Evolutionary conservation across 92 coral and sea anemone genomes (phyloP), one percentile per base, ranked within the genome.

Genomic region (Epizoanthus stellaris): DNA sequence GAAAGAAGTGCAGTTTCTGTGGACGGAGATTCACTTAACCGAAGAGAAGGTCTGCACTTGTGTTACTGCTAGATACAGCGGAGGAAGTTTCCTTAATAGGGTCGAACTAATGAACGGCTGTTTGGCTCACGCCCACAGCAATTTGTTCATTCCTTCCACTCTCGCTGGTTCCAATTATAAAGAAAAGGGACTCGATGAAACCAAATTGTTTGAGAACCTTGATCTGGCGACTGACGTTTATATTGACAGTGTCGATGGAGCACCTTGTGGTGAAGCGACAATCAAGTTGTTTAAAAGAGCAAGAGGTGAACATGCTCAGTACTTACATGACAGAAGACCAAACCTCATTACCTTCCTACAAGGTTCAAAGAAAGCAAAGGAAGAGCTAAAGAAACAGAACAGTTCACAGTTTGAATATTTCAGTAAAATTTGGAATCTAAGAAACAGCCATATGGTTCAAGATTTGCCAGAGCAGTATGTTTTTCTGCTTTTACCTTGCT

Each of bases 31-130:
- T 59, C 88, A 85, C 80, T 65, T 85, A 53, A 77, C 85, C n/a
- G 70, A 77, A 66, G 89, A 58, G 60, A 85, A 75, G 42, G 75
- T 85, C 5, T 49, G 63, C 38, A 85, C 84, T 62, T 52, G 52
- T 76, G 76, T 85, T 11, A 76, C 79, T 45, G 60, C 75, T 45
- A 21, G 89, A 64, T 65, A 85, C 76, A 76, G 89, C 64, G 84
- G 70, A 53, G 88, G 88, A 21, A 45, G 76, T 60, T 85, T 61
- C 81, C 88, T 76, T 53, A 86, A 86, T n/a, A 34, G 80, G 75
- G 85, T 77, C 5, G 89, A 86, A 53, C 72, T 86, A 67, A 52
- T 67, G 62, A 86, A 86, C 45, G 89, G 89, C 20, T 86, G 89
- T 57, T 39, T 86, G 58, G 85, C 89, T 17, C 61, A 52, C 6